Base-by-base conservation (phyloP, 2,797 vertebrate genomes). In the Eutrigla gurnardus region DNA sequence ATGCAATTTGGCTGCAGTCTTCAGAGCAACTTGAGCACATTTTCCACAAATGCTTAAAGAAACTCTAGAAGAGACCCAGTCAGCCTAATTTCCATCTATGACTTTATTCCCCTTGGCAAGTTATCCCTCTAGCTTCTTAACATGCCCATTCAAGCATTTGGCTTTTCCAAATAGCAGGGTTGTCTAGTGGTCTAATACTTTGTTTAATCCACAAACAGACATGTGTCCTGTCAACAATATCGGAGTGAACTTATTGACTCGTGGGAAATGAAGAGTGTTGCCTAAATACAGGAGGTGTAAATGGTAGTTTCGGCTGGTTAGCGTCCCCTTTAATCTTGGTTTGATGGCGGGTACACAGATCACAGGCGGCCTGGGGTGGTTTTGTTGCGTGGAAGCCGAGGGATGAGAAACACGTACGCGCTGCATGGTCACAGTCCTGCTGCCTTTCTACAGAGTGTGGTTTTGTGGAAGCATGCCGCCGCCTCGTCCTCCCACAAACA, bases 261-360 rank as follows among this genome's bases (percentile, higher is more conserved):
- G n/a, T n/a, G n/a, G n/a, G n/a, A n/a, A n/a, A n/a, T n/a, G n/a
- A n/a, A n/a, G n/a, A n/a, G n/a, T n/a, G n/a, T n/a, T n/a, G n/a
- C n/a, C n/a, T n/a, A n/a, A n/a, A n/a, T n/a, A n/a, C n/a, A n/a
- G n/a, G n/a, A n/a, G n/a, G n/a, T n/a, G n/a, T n/a, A n/a, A n/a
- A n/a, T n/a, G n/a, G n/a, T n/a, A n/a, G n/a, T n/a, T n/a, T n/a
- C n/a, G n/a, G n/a, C n/a, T n/a, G n/a, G n/a, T n/a, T n/a, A n/a
- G n/a, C n/a, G n/a, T n/a, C n/a, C n/a, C n/a, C n/a, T n/a, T 49
- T 60, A 65, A 60, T 71, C 70, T 71, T 43, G 52, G 71, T 66
- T 72, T 45, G 45, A 37, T 4, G 37, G 18, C 10, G 5, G 42
- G 2, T 10, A 1, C 18, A 5, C 35, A 40, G 18, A 58, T 35